Evolutionary conservation across 1,140 invertebrate species (phyloP).

Genomic region (Orchestia grillus): DNA sequence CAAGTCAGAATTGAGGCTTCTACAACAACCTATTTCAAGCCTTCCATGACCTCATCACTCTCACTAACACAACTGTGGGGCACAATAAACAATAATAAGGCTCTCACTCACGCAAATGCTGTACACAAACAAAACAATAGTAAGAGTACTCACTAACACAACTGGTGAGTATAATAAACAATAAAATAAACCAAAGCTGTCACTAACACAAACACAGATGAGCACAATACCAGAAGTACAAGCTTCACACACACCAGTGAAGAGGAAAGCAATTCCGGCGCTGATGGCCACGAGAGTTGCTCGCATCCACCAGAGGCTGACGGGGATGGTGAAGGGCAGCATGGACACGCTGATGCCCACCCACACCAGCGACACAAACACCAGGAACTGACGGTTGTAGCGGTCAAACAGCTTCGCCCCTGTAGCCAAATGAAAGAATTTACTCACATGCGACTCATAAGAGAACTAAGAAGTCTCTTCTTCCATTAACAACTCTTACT

Average conservation of each 20-base stretch:
- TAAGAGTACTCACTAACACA: too few relatives aligned
- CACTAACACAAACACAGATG: not conserved
- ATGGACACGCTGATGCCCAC: constrained; percentile 64
- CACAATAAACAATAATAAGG: too few relatives aligned
- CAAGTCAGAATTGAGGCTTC: too few relatives aligned
- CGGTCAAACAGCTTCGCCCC: constrained; percentile 67
- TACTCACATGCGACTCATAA: not conserved
- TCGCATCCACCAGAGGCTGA: constrained; percentile 66
- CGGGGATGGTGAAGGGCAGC: constrained; percentile 66
- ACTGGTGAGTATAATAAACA: too few relatives aligned
- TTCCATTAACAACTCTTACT: too few relatives aligned
- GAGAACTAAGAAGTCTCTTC: too few relatives aligned
- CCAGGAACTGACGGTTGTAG: constrained; percentile 68
- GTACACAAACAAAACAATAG: too few relatives aligned
- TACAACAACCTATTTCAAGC: too few relatives aligned
- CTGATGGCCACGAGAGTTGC: constrained; percentile 61
- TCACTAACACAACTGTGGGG: too few relatives aligned
- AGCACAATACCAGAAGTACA: not conserved
- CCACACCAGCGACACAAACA: constrained; percentile 66
- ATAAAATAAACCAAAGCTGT: too few relatives aligned
- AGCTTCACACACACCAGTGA: constrained; percentile 62
- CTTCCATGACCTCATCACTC: too few relatives aligned
- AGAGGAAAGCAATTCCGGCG: constrained; percentile 63
- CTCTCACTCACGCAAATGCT: too few relatives aligned
- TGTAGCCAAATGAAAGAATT: constrained; percentile 23